A percentile compares a stretch with the other conserved stretches of the same genome.
Conservation (phyloP, 2,888 invertebrate genomes). For the Gastracanthus pulcherrimus region DNA sequence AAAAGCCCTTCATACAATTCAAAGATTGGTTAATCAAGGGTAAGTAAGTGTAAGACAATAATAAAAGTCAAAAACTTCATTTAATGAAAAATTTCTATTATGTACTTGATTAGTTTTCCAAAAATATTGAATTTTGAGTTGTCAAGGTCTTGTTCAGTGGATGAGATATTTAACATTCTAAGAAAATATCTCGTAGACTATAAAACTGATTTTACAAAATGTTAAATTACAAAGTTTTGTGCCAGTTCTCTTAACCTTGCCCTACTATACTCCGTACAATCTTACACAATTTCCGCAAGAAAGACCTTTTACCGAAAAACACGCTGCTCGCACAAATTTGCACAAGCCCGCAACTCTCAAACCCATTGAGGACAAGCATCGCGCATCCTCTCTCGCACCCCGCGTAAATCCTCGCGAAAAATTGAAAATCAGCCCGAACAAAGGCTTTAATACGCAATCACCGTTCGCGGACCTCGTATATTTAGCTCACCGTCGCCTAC, state of each 20-base stretch:
- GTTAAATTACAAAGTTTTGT: not conserved
- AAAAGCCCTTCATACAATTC: too few relatives aligned
- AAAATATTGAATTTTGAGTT: too few relatives aligned
- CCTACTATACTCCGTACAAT: not conserved
- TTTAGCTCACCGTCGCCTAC: constrained; percentile 13
- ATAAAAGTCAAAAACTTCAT: too few relatives aligned
- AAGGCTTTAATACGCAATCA: constrained; percentile 16
- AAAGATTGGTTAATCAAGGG: too few relatives aligned
- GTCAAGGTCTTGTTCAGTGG: too few relatives aligned
- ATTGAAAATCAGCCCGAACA: not conserved
- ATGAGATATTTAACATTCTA: too few relatives aligned
- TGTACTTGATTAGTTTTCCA: too few relatives aligned
- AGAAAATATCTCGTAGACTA: too few relatives aligned
- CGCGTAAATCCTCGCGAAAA: not conserved
- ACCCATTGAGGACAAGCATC: not conserved
- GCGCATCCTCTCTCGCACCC: not conserved
- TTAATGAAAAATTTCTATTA: too few relatives aligned
- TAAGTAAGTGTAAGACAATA: too few relatives aligned
- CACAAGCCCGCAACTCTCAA: too few relatives aligned
- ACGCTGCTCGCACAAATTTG: not conserved
- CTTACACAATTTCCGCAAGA: not conserved
- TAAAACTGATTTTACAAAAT: too few relatives aligned
- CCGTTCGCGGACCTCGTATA: not conserved
- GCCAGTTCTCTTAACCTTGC: not conserved
- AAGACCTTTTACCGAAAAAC: not conserved